Conservation (phyloP, 1,140 invertebrate genomes). For the Antheraea mylitta region DNA sequence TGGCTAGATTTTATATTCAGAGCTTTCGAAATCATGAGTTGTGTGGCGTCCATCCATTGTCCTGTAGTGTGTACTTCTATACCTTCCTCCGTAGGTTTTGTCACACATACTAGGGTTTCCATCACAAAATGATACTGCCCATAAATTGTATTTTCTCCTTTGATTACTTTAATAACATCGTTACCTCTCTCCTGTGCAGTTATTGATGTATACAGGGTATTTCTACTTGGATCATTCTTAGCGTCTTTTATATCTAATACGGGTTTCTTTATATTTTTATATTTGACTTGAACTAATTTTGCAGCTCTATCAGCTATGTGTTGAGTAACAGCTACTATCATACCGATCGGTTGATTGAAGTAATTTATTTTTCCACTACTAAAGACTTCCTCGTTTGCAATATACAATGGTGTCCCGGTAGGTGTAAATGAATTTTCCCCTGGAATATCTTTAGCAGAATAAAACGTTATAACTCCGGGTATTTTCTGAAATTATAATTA, state of each 20-base stretch:
- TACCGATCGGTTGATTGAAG: conserved; percentile 84
- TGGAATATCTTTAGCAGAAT: conserved; percentile 85
- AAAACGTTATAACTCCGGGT: conserved; percentile 65
- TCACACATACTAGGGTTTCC: conserved; percentile 81
- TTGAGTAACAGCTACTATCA: conserved; percentile 82
- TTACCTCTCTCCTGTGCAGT: conserved; percentile 36
- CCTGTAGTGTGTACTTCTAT: conserved; percentile 80
- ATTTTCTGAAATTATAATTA: conserved; percentile 35
- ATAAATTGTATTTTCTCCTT: conserved; percentile 43
- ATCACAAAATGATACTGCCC: conserved; percentile 50
- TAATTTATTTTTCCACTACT: conserved; percentile 71
- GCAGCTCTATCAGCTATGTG: conserved; percentile 80
- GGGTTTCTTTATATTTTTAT: conserved; percentile 54
- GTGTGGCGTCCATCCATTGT: conserved; percentile 81
- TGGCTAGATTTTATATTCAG: too few species aligned
- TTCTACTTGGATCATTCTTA: conserved; percentile 49
- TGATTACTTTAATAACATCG: conserved; percentile 48
- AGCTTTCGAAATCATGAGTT: conserved; percentile 76
- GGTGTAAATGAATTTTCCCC: conserved; percentile 81
- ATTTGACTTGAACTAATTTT: conserved; percentile 82
- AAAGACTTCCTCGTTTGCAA: conserved; percentile 75
- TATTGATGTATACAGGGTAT: conserved; percentile 8
- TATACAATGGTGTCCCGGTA: conserved; percentile 9
- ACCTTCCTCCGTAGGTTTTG: conserved; percentile 82
- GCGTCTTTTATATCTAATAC: conserved; percentile 81